Evolutionary conservation across 2,113 vertebrate species (phyloP).

Genomic region (Pachycephala philippinensis): DNA sequence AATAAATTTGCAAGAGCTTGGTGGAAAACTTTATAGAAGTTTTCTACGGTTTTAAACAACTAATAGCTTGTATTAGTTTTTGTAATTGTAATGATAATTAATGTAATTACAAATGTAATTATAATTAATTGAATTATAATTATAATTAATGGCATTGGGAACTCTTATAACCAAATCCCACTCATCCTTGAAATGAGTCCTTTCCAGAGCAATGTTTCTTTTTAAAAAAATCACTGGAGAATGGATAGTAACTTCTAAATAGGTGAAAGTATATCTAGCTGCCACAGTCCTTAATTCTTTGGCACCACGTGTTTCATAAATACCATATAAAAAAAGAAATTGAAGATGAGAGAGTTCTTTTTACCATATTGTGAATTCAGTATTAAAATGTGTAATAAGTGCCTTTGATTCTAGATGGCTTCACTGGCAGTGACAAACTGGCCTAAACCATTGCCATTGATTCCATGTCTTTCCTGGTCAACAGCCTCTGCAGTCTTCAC

Average conservation of each 20-base stretch:
- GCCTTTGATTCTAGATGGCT: conserved; percentile 84
- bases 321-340: neutral
- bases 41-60: neutral
- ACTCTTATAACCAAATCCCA: neutral
- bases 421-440: conserved; percentile 96
- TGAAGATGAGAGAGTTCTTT: neutral
- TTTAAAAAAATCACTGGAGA: neutral
- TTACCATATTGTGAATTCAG: neutral
- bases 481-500: conserved; percentile 98
- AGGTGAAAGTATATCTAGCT: neutral
- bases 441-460: conserved; percentile 93
- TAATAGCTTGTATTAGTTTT: neutral
- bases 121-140: neutral
- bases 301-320: neutral
- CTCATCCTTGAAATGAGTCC: neutral
- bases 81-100: neutral
- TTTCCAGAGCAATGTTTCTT: neutral
- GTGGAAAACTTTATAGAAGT: neutral
- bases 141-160: neutral
- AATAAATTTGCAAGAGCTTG: neutral
- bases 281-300: neutral
- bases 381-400: neutral
- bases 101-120: neutral
- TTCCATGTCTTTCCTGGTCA: conserved; percentile 97
- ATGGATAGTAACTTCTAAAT: neutral